Percentiles rank a stretch among this genome's conserved stretches.
Evolutionary conservation across 2,888 invertebrate species (phyloP).

Genomic region (Gryllus longicercus): DNA sequence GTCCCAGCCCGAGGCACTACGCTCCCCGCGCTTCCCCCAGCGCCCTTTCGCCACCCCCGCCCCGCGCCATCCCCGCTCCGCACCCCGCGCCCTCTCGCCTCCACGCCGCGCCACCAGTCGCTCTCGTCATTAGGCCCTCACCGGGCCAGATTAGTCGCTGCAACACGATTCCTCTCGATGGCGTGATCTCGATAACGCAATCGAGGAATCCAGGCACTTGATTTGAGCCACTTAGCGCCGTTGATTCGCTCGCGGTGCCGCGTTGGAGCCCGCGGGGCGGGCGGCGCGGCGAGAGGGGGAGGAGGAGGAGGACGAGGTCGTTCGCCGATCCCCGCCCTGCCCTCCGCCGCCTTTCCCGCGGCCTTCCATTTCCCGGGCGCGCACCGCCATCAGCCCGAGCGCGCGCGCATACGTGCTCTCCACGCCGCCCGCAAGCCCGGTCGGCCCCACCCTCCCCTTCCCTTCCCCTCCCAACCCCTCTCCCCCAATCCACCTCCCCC

Average conservation of each 20-base stretch:
- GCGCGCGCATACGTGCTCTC: background rate
- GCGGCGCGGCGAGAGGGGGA: background rate
- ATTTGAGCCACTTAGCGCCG: background rate
- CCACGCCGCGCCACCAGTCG: background rate
- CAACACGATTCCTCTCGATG: constrained; percentile 11
- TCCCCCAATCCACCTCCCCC: background rate
- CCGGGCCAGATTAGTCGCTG: constrained; percentile 8
- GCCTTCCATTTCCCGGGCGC: background rate
- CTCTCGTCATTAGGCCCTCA: constrained; percentile 3
- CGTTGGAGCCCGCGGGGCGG: background rate
- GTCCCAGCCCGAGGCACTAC: background rate
- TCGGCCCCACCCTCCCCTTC: background rate
- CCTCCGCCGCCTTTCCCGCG: too few relatives aligned
- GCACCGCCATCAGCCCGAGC: background rate
- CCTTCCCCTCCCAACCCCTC: too few relatives aligned
- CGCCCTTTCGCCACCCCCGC: background rate
- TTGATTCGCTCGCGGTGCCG: background rate
- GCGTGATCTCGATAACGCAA: background rate
- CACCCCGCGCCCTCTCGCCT: background rate
- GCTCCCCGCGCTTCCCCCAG: background rate
- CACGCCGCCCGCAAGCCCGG: constrained; percentile 19
- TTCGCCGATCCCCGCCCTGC: too few relatives aligned
- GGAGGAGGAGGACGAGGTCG: too few relatives aligned
- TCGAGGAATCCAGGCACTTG: background rate
- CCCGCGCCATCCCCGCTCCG: background rate